Conservation (phyloP, 2,888 invertebrate species). For the Tipula lateralis region DNA sequence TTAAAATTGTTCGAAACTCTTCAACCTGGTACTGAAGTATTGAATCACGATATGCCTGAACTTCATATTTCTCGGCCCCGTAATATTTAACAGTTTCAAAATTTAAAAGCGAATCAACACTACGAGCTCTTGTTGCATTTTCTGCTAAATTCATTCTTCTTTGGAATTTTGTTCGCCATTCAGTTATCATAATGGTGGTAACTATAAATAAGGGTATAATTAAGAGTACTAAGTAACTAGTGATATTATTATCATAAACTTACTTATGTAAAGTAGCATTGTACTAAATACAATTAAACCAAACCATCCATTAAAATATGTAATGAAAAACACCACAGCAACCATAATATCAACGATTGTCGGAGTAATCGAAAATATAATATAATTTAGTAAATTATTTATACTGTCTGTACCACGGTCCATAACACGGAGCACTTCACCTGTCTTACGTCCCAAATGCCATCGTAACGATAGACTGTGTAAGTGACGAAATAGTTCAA, state of each 20-base stretch:
- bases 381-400: constrained; percentile 85
- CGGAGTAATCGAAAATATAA: constrained; percentile 88
- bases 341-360: constrained; percentile 89
- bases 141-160: constrained; percentile 91
- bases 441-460: constrained; percentile 93
- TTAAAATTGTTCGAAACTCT: constrained; percentile 83
- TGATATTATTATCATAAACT: constrained; percentile 46
- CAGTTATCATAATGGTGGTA: constrained; percentile 84
- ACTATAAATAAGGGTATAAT: constrained; percentile 50
- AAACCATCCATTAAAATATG: constrained; percentile 88
- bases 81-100: constrained; percentile 99
- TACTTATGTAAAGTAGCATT: constrained; percentile 89
- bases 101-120: constrained; percentile 93
- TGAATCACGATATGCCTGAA: constrained; percentile 75
- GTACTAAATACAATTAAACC: constrained; percentile 91
- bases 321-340: constrained; percentile 83
- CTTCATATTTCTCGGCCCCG: constrained; percentile 89
- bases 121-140: constrained; percentile 84
- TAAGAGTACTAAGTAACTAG: neutral
- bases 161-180: constrained; percentile 96
- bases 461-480: constrained; percentile 88
- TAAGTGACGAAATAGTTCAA: constrained; percentile 80
- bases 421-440: constrained; percentile 94
- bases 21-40: constrained; percentile 82
- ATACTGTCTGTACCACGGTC: constrained; percentile 96